phyloP scores from a whole-genome alignment of 2,797 vertebrate species.

The Diplodus puntazzo region DNA sequence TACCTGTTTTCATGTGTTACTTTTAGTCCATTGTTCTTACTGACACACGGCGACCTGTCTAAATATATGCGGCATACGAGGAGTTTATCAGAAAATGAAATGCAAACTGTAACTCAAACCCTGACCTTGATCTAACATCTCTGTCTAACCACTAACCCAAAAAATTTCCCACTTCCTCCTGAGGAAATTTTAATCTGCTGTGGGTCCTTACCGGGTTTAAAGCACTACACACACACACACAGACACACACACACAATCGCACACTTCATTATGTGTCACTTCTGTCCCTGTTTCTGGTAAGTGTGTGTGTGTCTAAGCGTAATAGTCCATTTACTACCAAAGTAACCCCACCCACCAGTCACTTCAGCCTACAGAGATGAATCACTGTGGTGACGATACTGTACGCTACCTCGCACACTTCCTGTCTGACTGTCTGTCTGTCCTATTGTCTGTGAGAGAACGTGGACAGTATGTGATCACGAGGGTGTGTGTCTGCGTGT shows the following conservation, averaged over 20 bases:
- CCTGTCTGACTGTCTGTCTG: constrained; percentile 57
- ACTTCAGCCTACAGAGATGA: constrained; percentile 75
- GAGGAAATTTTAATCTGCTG: constrained; percentile 51
- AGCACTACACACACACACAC: constrained; percentile 27
- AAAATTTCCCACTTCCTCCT: constrained; percentile 72
- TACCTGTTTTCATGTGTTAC: neutral
- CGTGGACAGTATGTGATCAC: neutral
- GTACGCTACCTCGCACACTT: constrained; percentile 46
- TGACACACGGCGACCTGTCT: neutral
- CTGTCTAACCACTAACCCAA: constrained; percentile 60
- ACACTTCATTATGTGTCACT: constrained; percentile 67
- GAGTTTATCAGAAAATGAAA: constrained; percentile 5
- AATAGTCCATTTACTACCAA: constrained; percentile 83
- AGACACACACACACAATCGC: constrained; percentile 32
- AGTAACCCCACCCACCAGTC: constrained; percentile 73
- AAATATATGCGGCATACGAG: too few relatives aligned
- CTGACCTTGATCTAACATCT: constrained; percentile 41
- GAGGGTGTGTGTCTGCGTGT: neutral
- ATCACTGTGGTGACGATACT: constrained; percentile 72
- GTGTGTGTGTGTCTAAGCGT: constrained; percentile 59
- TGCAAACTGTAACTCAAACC: neutral
- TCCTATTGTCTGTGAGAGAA: constrained; percentile 1
- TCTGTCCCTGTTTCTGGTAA: constrained; percentile 77
- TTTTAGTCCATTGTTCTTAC: neutral
- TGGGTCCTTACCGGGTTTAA: constrained; percentile 35